A percentile compares a stretch with the other conserved stretches of the same genome.
phyloP scores from a whole-genome alignment of 37 sponge, comb jelly and placozoan genomes.

The Bolinopsis microptera region DNA sequence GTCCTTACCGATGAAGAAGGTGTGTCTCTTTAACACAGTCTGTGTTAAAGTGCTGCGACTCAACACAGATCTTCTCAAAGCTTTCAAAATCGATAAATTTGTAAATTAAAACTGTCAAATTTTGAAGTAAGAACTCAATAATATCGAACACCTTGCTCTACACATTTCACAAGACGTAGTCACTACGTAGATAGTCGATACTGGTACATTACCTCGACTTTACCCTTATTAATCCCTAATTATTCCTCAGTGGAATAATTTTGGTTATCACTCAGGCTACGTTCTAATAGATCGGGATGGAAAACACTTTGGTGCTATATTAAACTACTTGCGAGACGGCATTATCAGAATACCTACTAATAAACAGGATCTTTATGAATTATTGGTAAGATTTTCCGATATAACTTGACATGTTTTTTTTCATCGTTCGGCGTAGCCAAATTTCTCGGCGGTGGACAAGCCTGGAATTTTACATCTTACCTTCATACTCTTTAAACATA shows the following conservation, averaged over 20 bases:
- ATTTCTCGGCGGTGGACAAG: too few species aligned
- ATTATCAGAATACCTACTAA: constrained; percentile 82
- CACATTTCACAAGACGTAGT: too few species aligned
- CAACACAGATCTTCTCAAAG: neutral
- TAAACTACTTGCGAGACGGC: constrained; percentile 92
- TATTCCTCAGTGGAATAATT: too few species aligned
- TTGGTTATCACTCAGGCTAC: too few species aligned
- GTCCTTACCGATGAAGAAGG: constrained; percentile 92
- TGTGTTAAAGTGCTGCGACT: too few species aligned
- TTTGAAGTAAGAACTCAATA: neutral
- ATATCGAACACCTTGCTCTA: too few species aligned
- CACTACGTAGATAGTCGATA: too few species aligned
- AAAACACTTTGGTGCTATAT: constrained; percentile 88
- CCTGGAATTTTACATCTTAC: too few species aligned
- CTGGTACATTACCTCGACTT: too few species aligned
- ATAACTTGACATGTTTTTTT: constrained; percentile 69
- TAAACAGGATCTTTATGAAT: constrained; percentile 81
- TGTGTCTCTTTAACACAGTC: too few species aligned
- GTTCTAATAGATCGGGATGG: constrained; percentile 96
- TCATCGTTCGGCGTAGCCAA: constrained; percentile 62
- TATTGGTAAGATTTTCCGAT: constrained; percentile 79
- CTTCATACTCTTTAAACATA: too few species aligned
- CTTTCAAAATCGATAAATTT: neutral
- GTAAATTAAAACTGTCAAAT: neutral
- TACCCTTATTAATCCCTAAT: too few species aligned